These are phyloP conservation scores for Cryptocephalus primarius DNA, from an alignment of 2,888 invertebrate genomes.

Conservation along the genomic window DNA sequence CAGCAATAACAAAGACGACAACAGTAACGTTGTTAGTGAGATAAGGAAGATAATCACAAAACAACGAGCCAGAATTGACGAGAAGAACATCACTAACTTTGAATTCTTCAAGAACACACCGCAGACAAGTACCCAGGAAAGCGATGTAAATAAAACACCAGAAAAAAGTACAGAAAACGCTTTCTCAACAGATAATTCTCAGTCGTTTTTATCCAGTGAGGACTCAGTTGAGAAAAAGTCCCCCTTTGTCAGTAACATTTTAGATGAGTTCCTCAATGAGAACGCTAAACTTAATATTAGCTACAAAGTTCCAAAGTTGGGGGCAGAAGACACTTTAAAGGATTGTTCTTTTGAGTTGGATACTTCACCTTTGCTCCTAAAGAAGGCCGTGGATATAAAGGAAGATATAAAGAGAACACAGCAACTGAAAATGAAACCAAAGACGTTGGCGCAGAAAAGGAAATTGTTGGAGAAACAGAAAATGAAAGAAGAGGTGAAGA, in stretches of 20 bases:
- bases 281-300: conserved; percentile 38
- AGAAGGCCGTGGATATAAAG: conserved; percentile 5
- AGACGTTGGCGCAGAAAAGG: conserved; percentile 45
- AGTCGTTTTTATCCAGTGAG: conserved; percentile 5
- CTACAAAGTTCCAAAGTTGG: conserved; percentile 32
- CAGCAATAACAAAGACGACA: conserved; percentile 8
- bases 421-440: conserved; percentile 28
- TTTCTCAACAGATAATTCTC: conserved; percentile 8
- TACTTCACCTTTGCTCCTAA: conserved; percentile 8
- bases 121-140: background rate
- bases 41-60: conserved; percentile 19
- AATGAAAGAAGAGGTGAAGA: conserved; percentile 8
- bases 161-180: background rate
- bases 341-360: conserved; percentile 12
- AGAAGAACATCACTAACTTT: no score
- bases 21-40: conserved; percentile 13
- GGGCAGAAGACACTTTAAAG: conserved; percentile 26
- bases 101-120: background rate
- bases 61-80: conserved; percentile 2
- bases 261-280: conserved; percentile 42
- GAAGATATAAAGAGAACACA: background rate
- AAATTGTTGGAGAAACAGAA: conserved; percentile 31
- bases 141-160: background rate
- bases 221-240: conserved; percentile 20
- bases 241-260: conserved; percentile 39